phyloP scores from a whole-genome alignment of 2,888 invertebrate species.

The Pandemis cinnamomeana region DNA sequence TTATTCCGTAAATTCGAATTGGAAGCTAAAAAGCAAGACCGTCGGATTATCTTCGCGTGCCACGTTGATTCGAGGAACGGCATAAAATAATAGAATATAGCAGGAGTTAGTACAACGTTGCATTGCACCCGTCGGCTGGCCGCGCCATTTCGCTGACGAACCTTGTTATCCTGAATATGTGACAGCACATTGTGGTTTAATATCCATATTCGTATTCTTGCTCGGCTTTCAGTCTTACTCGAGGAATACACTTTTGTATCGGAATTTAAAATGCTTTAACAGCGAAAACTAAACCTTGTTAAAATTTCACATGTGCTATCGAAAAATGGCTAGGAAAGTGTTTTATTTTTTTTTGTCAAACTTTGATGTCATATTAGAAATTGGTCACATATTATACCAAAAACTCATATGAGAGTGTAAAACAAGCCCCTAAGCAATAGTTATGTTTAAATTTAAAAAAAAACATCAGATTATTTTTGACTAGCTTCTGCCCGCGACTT shows the following conservation, averaged over 20 bases:
- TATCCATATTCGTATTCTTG: slow-evolving; percentile 77
- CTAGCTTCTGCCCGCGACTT: no score
- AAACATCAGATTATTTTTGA: background rate
- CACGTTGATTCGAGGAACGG: slow-evolving; percentile 56
- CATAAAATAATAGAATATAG: slow-evolving; percentile 52
- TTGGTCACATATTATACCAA: no score
- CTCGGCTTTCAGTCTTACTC: slow-evolving; percentile 47
- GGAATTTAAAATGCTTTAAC: slow-evolving; percentile 35
- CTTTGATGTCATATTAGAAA: no score
- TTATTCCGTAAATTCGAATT: slow-evolving; percentile 41
- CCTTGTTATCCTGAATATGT: slow-evolving; percentile 76
- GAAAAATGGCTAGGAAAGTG: background rate
- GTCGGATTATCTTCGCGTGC: slow-evolving; percentile 55
- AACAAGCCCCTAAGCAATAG: background rate
- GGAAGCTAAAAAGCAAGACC: slow-evolving; percentile 37
- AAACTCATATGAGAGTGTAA: no score
- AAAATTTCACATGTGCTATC: background rate
- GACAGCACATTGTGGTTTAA: slow-evolving; percentile 70
- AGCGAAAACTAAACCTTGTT: slow-evolving; percentile 23
- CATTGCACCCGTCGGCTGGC: slow-evolving; percentile 52
- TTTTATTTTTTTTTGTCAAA: no score
- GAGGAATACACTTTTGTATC: slow-evolving; percentile 55
- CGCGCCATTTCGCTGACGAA: slow-evolving; percentile 76
- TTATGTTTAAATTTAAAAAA: background rate
- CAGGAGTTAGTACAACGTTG: slow-evolving; percentile 64